phyloP scores from a whole-genome alignment of 1,140 invertebrate species.

The Bombus pyrosoma region DNA sequence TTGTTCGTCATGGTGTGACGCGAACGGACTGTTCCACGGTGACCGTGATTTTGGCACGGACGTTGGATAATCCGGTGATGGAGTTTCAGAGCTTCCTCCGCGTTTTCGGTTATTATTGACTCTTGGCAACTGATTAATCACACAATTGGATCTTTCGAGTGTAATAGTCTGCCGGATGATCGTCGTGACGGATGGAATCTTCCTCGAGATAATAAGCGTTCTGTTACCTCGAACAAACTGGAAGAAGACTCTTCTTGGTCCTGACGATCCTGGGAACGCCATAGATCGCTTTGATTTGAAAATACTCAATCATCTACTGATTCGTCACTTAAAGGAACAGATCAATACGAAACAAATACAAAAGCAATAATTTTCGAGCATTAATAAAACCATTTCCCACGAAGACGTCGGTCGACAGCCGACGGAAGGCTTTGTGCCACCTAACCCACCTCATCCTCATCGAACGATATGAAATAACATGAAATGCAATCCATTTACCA shows the following conservation, averaged over 20 bases:
- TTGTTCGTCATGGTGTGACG: conserved; percentile 17
- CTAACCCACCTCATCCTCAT: too few species aligned
- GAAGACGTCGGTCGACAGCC: conserved; percentile 14
- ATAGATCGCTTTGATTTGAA: not conserved
- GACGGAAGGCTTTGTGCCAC: conserved; percentile 27
- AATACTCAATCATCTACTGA: not conserved
- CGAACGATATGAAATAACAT: not conserved
- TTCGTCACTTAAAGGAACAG: too few species aligned
- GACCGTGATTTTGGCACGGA: not conserved
- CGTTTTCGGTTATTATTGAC: not conserved
- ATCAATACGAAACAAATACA: too few species aligned
- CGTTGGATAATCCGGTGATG: not conserved
- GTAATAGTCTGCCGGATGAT: not conserved
- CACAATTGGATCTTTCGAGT: not conserved
- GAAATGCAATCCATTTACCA: not conserved
- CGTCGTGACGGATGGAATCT: not conserved
- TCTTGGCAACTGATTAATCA: conserved; percentile 5
- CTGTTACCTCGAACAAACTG: not conserved
- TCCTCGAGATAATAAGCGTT: not conserved
- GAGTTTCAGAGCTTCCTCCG: not conserved
- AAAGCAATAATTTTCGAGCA: not conserved
- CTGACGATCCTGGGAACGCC: not conserved
- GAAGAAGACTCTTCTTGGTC: not conserved
- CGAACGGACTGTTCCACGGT: not conserved
- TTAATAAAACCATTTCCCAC: conserved; percentile 32